Percentiles rank a stretch among this genome's conserved stretches.
Evolutionary conservation across 2,888 invertebrate genomes (phyloP).

Genomic region (Agriopis aurantiaria): DNA sequence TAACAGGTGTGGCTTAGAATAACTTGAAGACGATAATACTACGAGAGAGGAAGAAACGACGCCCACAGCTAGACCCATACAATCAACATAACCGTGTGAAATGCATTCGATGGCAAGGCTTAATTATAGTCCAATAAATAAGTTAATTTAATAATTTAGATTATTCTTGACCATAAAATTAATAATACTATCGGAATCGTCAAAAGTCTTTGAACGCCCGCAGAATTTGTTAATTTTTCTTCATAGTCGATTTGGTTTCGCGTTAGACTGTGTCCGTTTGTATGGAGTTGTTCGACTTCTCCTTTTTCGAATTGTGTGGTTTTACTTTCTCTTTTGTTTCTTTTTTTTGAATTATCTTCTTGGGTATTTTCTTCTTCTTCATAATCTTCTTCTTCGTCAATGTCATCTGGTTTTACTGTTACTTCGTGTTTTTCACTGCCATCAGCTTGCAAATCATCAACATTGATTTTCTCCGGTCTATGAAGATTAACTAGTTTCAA

Average conservation of each 20-base stretch:
- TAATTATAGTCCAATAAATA: slow-evolving; percentile 77
- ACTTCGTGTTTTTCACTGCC: slow-evolving; percentile 62
- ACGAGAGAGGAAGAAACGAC: slow-evolving; percentile 31
- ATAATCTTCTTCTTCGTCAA: slow-evolving; percentile 51
- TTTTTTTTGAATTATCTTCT: slow-evolving; percentile 49
- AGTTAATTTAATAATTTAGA: slow-evolving; percentile 66
- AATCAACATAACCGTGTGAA: slow-evolving; percentile 58
- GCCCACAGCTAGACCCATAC: slow-evolving; percentile 54
- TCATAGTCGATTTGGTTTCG: slow-evolving; percentile 70
- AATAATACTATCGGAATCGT: slow-evolving; percentile 61
- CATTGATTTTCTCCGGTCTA: slow-evolving; percentile 49
- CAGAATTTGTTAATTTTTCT: slow-evolving; percentile 42
- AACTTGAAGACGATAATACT: slow-evolving; percentile 32
- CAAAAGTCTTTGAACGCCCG: slow-evolving; percentile 49
- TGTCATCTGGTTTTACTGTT: slow-evolving; percentile 43
- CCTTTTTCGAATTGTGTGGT: slow-evolving; percentile 68
- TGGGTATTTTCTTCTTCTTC: slow-evolving; percentile 54
- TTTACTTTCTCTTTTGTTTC: slow-evolving; percentile 68
- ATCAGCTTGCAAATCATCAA: slow-evolving; percentile 63
- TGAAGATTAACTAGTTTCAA: slow-evolving; percentile 72
- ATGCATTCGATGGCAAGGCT: slow-evolving; percentile 83
- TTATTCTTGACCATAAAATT: slow-evolving; percentile 57
- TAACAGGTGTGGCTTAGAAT: slow-evolving; percentile 67
- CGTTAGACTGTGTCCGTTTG: slow-evolving; percentile 58
- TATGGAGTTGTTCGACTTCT: slow-evolving; percentile 61